Evolutionary conservation across 2,797 vertebrate species (phyloP).

Genomic region (Glossophaga mutica): DNA sequence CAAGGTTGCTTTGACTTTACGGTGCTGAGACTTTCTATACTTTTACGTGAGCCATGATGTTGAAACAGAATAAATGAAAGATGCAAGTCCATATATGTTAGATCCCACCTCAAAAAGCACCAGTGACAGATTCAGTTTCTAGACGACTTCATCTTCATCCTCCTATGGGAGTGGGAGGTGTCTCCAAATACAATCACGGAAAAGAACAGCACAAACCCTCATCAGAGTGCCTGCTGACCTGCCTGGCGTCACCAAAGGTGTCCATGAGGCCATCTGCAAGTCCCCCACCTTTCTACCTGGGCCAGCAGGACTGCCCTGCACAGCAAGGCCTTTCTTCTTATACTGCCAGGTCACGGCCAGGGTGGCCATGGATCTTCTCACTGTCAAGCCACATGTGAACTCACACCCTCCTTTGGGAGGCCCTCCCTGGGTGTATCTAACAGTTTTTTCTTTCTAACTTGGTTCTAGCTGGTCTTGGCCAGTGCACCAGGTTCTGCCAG

Average conservation of each 20-base stretch:
- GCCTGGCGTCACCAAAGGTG: neutral
- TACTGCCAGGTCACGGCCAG: no score
- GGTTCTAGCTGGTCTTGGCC: neutral
- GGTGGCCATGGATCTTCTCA: no score
- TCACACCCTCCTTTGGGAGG: neutral
- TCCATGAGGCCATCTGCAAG: neutral
- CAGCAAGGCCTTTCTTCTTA: neutral
- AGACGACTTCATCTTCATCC: neutral
- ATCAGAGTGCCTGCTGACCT: fast-evolving
- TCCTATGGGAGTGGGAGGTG: neutral
- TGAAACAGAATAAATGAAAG: neutral
- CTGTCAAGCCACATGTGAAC: neutral
- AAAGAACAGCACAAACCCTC: fast-evolving
- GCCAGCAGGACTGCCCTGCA: neutral
- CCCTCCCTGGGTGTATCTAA: neutral
- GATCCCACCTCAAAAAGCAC: neutral
- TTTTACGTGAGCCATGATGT: neutral
- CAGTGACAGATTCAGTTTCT: neutral
- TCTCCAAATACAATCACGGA: neutral
- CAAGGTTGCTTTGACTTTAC: neutral
- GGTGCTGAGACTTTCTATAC: no score
- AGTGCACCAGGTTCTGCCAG: neutral
- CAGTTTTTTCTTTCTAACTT: neutral
- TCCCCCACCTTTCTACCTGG: neutral
- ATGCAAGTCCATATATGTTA: neutral